Evolutionary conservation across 1,140 invertebrate genomes (phyloP), one percentile per base, ranked within the genome.

Genomic region (Apis cerana): DNA sequence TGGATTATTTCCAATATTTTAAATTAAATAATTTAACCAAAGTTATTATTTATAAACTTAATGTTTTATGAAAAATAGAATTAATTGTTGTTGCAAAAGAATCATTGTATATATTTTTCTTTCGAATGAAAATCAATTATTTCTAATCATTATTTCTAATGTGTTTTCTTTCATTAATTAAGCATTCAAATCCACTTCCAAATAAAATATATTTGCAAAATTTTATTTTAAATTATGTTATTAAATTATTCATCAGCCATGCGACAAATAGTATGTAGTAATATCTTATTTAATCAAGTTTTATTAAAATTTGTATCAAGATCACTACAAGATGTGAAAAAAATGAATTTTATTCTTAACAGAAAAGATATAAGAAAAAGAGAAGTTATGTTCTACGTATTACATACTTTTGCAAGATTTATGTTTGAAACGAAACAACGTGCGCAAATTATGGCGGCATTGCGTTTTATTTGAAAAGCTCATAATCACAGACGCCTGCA

Each of bases 381-480:
- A 23, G 13, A 9, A n/a, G 7, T 48, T 17, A 59, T 23, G 23
- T 59, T 23, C 17, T 1, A 3, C 9, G n/a, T 58, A n/a, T 72
- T 72, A 58, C 4, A 21, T 56, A 27, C 70, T 27, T 75, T 80
- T 52, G 54, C 71, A 74, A 75, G 71, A 56, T 23, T 56, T 50
- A 67, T 50, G 12, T 75, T 17, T 27, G n/a, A 75, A 74, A 75
- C 19, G 52, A 27, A 48, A 23, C 17, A 52, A 54, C 48, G 4
- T 7, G 17, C 10, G 5, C 15, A 19, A 21, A 68, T 78, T 78
- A 77, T 43, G 13, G n/a, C n/a, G 11, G 17, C 17, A 59, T 19
- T 62, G 78, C 33, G 70, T 75, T 52, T 64, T 75, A 58, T 65
- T 81, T 67, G 62, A 81, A 75, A 81, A 81, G n/a, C 71, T 81